Base-by-base conservation (phyloP, 2,113 vertebrate genomes). In the Lophius piscatorius region DNA sequence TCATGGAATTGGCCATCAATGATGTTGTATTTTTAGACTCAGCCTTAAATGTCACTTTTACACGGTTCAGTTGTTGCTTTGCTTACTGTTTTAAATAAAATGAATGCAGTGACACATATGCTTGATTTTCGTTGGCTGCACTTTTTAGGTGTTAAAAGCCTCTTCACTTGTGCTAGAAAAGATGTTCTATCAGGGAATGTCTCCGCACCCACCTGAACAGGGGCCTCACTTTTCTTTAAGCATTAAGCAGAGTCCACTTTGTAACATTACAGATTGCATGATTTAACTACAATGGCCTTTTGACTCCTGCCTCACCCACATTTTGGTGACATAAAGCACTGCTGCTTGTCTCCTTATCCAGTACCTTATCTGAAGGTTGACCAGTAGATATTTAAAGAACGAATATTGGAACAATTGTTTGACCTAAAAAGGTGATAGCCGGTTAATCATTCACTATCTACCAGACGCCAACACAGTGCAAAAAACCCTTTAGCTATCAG, bases 311-410 rank as follows among this genome's bases (percentile, higher is more conserved):
- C 17, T 33, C 9, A 17, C 9, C 24, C 4, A 2, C 10, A 8
- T 67, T 33, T 41, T 54, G n/a, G n/a, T n/a, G n/a, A n/a, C 41
- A 41, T 6, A 9, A 72, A 36, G 56, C 47, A 34, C 29, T 46
- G n/a, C n/a, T 52, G 60, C 50, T 68, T 2, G 0, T 20, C 22
- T 40, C 36, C n/a, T 63, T 71, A 74, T 65, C 52, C 20, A n/a
- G 1, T 28, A 33, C 58, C 24, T 31, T 6, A 31, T 10, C 5
- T 31, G 11, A 10, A 31, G 29, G 29, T 31, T 9, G 5, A 31
- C 29, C 5, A 31, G 29, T 31, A 2, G 29, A 31, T 31, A 10
- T 31, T 31, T 9, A 31, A 31, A 31, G 11, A 4, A 31, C 29
- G 6, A 9, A 10, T 10, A 9, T 31, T 31, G 9, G 2, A 10